A percentile compares a stretch with the other conserved stretches of the same genome.
Conservation (phyloP, 2,113 vertebrate genomes). For the Prionailurus bengalensis region DNA sequence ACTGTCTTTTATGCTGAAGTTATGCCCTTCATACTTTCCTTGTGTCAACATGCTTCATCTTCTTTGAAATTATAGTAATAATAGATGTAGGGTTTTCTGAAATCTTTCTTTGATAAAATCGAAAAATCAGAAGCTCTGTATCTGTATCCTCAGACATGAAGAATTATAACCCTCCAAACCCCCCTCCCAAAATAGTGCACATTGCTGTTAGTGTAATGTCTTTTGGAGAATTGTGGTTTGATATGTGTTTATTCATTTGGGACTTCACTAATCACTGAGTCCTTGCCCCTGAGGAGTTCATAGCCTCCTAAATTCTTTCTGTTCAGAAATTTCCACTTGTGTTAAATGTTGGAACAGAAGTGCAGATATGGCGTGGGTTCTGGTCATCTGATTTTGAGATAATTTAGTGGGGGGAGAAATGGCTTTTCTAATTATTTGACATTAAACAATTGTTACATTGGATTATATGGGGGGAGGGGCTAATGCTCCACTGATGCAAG, state of each 20-base stretch:
- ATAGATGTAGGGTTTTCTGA: conserved; percentile 31
- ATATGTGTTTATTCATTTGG: not conserved
- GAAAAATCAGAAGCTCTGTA: not conserved
- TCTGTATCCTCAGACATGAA: not conserved
- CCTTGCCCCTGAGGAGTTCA: not conserved
- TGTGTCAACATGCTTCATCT: not conserved
- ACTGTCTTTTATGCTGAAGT: not conserved
- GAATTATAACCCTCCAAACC: conserved; percentile 4
- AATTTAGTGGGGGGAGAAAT: not conserved
- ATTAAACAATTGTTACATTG: not conserved
- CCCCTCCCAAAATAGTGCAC: not conserved
- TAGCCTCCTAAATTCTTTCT: conserved; percentile 17
- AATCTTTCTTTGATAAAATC: not conserved
- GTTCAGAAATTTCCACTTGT: conserved; percentile 48
- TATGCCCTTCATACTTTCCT: not conserved
- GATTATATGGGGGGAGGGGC: not conserved
- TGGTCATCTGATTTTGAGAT: conserved; percentile 39
- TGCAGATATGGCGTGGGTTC: not conserved
- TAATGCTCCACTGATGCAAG: not conserved
- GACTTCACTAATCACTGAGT: not conserved
- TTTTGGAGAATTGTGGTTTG: not conserved
- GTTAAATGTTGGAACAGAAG: conserved; percentile 34
- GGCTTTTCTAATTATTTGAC: not conserved
- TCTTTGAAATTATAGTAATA: not conserved
- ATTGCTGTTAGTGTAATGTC: not conserved